These are phyloP conservation scores for Passer montanus DNA, from an alignment of 2,113 vertebrate genomes.

Conservation along the genomic window DNA sequence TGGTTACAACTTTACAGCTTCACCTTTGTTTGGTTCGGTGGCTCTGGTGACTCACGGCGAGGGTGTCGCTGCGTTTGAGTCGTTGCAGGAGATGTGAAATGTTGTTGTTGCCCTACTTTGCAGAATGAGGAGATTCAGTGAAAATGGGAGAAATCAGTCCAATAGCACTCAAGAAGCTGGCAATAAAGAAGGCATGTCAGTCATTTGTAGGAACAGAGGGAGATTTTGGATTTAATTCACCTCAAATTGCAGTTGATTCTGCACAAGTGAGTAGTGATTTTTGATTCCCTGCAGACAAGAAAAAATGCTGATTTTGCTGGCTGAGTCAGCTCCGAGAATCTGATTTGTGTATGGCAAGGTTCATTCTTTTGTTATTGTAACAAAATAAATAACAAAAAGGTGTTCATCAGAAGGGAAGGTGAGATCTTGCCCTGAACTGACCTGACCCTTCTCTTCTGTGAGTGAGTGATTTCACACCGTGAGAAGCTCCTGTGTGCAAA, in stretches of 20 bases:
- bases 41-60: neutral
- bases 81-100: neutral
- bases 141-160: slow-evolving; percentile 36
- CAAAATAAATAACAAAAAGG: neutral
- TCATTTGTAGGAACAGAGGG: slow-evolving; percentile 61
- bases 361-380: neutral
- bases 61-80: neutral
- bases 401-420: neutral
- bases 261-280: slow-evolving; percentile 37
- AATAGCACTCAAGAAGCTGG: slow-evolving; percentile 66
- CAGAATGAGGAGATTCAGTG: slow-evolving; percentile 27
- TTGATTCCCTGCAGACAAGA: slow-evolving; percentile 24
- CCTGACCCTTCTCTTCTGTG: neutral
- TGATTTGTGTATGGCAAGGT: neutral
- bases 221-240: slow-evolving; percentile 64
- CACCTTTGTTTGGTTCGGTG: neutral
- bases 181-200: slow-evolving; percentile 48
- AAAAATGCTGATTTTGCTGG: slow-evolving; percentile 63
- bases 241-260: slow-evolving; percentile 57
- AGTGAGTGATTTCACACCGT: neutral
- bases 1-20: neutral
- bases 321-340: slow-evolving; percentile 54
- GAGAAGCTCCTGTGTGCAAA: neutral
- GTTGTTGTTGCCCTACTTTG: slow-evolving; percentile 44
- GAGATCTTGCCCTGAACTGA: neutral